Conservation (phyloP, 2,113 vertebrate species). For the Blennius ocellaris region DNA sequence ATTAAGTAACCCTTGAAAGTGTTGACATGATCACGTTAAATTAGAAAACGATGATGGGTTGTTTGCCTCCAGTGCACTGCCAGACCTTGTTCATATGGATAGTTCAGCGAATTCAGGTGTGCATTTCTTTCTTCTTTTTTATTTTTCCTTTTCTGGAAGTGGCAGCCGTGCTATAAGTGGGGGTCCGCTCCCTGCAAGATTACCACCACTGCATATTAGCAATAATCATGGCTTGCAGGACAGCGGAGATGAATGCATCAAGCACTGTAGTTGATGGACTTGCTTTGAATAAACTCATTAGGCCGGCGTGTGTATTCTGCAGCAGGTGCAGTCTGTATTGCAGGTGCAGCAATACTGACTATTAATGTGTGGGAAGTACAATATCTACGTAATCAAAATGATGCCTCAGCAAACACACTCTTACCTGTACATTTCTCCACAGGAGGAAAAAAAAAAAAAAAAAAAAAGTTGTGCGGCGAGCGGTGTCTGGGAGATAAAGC, state of each 20-base stretch:
- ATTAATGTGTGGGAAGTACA: constrained; percentile 55
- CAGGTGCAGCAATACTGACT: constrained; percentile 71
- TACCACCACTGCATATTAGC: constrained; percentile 16
- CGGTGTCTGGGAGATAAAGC: constrained; percentile 46
- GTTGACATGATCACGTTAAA: constrained; percentile 77
- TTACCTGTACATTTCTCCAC: constrained; percentile 36
- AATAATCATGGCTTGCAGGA: constrained; percentile 39
- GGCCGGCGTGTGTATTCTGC: constrained; percentile 47
- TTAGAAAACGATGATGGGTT: constrained; percentile 65
- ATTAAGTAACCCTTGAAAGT: constrained; percentile 78
- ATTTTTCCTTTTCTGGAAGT: constrained; percentile 6
- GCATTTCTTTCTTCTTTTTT: constrained; percentile 71
- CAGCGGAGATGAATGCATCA: constrained; percentile 55
- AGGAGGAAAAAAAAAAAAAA: not conserved
- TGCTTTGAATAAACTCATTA: constrained; percentile 72
- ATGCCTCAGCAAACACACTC: constrained; percentile 71
- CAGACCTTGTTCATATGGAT: constrained; percentile 55
- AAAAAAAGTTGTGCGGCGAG: constrained; percentile 26
- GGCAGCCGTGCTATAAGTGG: constrained; percentile 8
- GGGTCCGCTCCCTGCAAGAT: constrained; percentile 15
- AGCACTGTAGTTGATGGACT: constrained; percentile 56
- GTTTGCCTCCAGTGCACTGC: constrained; percentile 57
- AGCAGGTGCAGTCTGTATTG: constrained; percentile 75
- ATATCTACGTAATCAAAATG: constrained; percentile 67
- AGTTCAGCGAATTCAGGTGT: constrained; percentile 59